Percentiles rank a stretch among this genome's conserved stretches.
Conservation (phyloP, 2,888 invertebrate genomes). For the Drosophila subsilvestris region DNA sequence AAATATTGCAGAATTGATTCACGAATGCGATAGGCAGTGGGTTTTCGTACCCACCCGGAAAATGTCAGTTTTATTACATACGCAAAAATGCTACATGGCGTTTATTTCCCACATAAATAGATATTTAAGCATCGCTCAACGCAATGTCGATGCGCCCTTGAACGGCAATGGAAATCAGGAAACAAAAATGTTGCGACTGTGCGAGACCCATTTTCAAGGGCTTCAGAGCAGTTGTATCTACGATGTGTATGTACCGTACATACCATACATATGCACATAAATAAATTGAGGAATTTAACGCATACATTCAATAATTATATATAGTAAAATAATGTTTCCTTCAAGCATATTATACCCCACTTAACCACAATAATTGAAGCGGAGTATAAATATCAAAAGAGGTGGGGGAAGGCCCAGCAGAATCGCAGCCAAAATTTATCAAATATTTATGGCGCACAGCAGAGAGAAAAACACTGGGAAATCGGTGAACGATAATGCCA, state of each 20-base stretch:
- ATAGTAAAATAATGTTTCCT: background rate
- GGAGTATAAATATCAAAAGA: background rate
- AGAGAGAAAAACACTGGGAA: slow-evolving; percentile 37
- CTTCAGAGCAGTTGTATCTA: no score
- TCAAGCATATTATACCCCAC: background rate
- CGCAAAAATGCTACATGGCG: background rate
- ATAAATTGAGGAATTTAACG: no score
- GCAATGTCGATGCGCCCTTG: background rate
- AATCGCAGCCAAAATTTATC: slow-evolving; percentile 24
- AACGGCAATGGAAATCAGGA: background rate
- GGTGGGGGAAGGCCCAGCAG: background rate
- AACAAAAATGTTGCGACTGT: background rate
- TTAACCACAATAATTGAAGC: background rate
- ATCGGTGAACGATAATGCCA: slow-evolving; percentile 61
- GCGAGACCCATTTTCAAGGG: background rate
- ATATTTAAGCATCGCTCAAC: background rate
- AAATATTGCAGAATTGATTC: slow-evolving; percentile 6
- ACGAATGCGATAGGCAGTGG: background rate
- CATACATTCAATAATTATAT: background rate
- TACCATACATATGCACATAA: background rate
- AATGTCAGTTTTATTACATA: background rate
- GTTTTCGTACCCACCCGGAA: background rate
- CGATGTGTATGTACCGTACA: no score
- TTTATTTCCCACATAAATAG: background rate
- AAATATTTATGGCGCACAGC: slow-evolving; percentile 54